Conservation (phyloP, 1,140 invertebrate species). For the Leptinotarsa lineolata region DNA sequence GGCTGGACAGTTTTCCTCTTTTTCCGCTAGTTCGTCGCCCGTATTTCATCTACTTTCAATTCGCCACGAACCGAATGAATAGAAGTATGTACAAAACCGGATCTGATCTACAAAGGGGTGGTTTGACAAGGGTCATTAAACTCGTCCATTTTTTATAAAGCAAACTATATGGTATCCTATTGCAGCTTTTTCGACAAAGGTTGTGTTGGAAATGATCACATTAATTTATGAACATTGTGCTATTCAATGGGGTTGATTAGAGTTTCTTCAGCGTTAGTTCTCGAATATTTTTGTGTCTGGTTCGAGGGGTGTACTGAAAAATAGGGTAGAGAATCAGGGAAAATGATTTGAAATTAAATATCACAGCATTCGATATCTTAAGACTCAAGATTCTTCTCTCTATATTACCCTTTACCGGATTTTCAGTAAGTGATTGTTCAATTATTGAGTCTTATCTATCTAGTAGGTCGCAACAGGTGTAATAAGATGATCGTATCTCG, state of each 20-base stretch:
- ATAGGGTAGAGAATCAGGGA: no score
- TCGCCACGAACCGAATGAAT: background rate
- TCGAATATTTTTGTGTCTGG: no score
- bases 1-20: background rate
- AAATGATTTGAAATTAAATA: no score
- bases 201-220: background rate
- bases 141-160: slow-evolving; percentile 1
- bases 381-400: no score
- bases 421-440: no score
- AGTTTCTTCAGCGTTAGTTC: no score
- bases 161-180: background rate
- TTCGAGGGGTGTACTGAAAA: no score
- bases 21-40: background rate
- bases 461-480: no score
- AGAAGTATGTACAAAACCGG: background rate
- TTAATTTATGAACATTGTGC: slow-evolving; percentile 1
- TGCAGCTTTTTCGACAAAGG: background rate
- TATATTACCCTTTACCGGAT: no score
- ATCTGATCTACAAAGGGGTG: slow-evolving; percentile 2
- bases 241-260: background rate
- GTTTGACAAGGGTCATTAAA: slow-evolving; percentile 8
- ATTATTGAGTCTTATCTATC: no score
- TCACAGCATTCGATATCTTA: no score
- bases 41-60: background rate
- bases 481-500: no score